Percentiles rank a stretch among this genome's conserved stretches.
phyloP scores from a whole-genome alignment of 1,140 invertebrate genomes.

The Drosophila sp. region DNA sequence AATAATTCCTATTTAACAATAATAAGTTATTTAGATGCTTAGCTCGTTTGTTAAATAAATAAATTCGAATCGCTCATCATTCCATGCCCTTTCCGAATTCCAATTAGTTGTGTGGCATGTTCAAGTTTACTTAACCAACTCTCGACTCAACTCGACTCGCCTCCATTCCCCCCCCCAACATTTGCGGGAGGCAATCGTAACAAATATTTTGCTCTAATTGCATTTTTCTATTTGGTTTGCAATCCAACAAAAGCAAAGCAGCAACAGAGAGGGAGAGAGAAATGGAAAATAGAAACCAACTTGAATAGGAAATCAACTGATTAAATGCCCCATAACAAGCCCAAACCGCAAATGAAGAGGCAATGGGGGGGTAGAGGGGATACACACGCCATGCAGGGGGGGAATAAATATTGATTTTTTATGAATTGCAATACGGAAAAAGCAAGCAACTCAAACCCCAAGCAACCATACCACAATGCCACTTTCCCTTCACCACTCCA shows the following conservation, averaged over 20 bases:
- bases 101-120: slow-evolving; percentile 25
- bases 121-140: slow-evolving; percentile 19
- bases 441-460: background rate
- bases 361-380: no score
- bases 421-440: slow-evolving; percentile 63
- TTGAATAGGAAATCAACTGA: slow-evolving; percentile 79
- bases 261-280: slow-evolving; percentile 20
- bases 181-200: slow-evolving; percentile 22
- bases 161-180: background rate
- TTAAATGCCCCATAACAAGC: slow-evolving; percentile 77
- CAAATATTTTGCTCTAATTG: slow-evolving; percentile 56
- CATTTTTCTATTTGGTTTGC: slow-evolving; percentile 49
- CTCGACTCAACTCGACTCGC: slow-evolving; percentile 10
- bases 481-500: slow-evolving; percentile 14
- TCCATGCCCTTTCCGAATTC: slow-evolving; percentile 9
- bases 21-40: slow-evolving; percentile 5
- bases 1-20: background rate
- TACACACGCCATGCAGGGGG: background rate
- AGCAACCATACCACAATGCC: slow-evolving; percentile 29
- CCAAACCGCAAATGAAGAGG: slow-evolving; percentile 41
- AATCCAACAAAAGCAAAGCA: slow-evolving; percentile 38
- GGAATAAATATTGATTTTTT: slow-evolving; percentile 81
- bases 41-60: slow-evolving; percentile 4
- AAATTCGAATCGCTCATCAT: slow-evolving; percentile 14
- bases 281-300: slow-evolving; percentile 36